Percentiles rank a stretch among this genome's conserved stretches.
Evolutionary conservation across 2,113 vertebrate genomes (phyloP).

Genomic region (Anser cygnoides): DNA sequence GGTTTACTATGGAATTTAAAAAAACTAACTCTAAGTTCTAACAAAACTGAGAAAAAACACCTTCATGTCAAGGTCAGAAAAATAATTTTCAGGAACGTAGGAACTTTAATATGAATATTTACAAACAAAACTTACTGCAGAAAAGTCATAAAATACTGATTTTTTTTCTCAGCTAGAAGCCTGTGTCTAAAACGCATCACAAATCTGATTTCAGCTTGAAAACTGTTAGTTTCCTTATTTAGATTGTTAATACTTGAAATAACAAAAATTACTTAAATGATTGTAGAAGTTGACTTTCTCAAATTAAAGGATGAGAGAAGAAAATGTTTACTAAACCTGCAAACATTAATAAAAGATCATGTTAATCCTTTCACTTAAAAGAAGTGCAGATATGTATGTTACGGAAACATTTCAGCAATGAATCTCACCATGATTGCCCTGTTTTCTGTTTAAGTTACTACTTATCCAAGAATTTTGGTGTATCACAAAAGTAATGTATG

Average conservation of each 20-base stretch:
- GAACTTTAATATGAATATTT: neutral
- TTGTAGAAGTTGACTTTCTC: rapidly evolving
- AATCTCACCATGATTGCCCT: neutral
- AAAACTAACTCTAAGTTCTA: neutral
- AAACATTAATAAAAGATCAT: neutral
- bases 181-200: neutral
- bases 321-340: neutral
- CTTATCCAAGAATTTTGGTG: neutral
- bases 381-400: rapidly evolving
- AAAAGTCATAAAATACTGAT: neutral
- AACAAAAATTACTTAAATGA: neutral
- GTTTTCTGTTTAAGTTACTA: neutral
- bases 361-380: neutral
- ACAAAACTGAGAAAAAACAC: neutral
- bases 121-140: neutral
- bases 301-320: neutral
- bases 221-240: neutral
- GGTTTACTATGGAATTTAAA: neutral
- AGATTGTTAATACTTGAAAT: neutral
- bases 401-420: neutral
- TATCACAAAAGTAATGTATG: neutral
- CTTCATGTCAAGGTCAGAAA: neutral
- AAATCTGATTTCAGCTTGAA: neutral
- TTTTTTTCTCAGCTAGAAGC: neutral
- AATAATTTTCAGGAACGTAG: neutral